Conservation (phyloP, 2,797 vertebrate genomes). For the Urophycis tenuis region DNA sequence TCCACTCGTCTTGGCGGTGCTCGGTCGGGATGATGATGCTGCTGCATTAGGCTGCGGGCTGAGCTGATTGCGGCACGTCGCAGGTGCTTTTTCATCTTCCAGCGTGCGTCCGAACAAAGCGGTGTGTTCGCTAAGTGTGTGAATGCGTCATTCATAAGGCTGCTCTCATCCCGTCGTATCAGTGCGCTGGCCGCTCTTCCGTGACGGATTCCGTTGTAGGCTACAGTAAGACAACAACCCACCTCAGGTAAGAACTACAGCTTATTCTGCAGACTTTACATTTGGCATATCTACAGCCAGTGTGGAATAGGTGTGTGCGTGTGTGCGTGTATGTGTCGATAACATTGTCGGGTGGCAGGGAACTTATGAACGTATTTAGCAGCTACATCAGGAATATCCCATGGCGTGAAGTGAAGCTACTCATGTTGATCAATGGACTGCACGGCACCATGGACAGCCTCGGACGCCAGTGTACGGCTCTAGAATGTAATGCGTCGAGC, state of each 20-base stretch:
- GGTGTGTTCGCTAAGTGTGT: background rate
- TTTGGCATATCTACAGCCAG: background rate
- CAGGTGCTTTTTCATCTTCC: background rate
- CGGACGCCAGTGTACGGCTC: background rate
- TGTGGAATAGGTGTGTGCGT: too few relatives aligned
- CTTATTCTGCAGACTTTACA: background rate
- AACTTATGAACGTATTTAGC: background rate
- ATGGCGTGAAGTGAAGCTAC: background rate
- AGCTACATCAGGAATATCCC: background rate
- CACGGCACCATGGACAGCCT: too few relatives aligned
- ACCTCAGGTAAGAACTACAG: background rate
- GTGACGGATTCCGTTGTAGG: background rate
- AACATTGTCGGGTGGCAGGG: background rate
- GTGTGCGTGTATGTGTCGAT: background rate
- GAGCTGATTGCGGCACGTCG: background rate
- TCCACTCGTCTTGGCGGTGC: background rate
- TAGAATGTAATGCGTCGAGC: background rate
- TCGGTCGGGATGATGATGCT: background rate
- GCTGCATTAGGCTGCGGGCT: slow-evolving; percentile 1
- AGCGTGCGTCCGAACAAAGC: slow-evolving; percentile 1
- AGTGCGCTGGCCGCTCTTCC: background rate
- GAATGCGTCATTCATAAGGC: slow-evolving; percentile 3
- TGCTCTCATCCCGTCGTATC: background rate
- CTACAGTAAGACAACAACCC: background rate
- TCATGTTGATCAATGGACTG: too few relatives aligned